Conservation (phyloP, 2,888 invertebrate species). For the Pantelozetes paolii region DNA sequence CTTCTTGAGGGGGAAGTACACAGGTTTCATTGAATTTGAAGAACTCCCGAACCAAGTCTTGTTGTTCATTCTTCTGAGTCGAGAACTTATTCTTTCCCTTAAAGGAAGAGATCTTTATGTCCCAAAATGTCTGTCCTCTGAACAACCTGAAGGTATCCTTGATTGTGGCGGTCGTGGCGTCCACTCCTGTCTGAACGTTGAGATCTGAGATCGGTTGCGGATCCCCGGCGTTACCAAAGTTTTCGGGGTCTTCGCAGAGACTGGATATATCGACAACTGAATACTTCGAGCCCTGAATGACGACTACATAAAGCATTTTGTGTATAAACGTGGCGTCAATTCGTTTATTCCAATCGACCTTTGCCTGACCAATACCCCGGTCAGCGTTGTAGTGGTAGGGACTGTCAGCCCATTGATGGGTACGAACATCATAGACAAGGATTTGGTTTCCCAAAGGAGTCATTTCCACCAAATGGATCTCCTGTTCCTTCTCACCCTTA, state of each 20-base stretch:
- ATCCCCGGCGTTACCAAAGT: background rate
- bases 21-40: background rate
- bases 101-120: background rate
- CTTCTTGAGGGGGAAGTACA: background rate
- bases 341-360: background rate
- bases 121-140: background rate
- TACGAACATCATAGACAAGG: background rate
- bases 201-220: background rate
- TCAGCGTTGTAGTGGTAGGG: background rate
- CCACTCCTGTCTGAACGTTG: background rate
- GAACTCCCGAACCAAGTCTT: background rate
- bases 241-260: background rate
- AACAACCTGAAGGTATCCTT: background rate
- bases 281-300: background rate
- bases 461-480: constrained; percentile 8
- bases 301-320: background rate
- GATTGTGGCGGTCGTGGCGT: background rate
- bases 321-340: constrained; percentile 2
- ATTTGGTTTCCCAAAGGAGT: background rate
- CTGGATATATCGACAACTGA: background rate
- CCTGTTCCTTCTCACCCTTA: background rate
- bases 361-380: background rate
- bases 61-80: background rate
- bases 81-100: background rate
- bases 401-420: background rate